Base-by-base conservation (phyloP, 2,113 vertebrate species). In the Helogale parvula region DNA sequence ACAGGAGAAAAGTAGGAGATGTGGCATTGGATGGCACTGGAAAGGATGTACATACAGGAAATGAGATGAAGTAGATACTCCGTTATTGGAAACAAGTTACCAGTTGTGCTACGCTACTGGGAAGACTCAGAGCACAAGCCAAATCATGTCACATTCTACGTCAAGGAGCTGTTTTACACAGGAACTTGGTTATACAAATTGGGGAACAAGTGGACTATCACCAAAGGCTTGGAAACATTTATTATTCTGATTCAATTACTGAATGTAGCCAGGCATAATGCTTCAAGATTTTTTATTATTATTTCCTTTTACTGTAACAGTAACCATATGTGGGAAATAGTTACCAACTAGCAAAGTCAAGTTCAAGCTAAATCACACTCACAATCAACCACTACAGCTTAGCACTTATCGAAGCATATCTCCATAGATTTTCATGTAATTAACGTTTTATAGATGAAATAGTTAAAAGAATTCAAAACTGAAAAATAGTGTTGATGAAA, bases 1-100 rank as follows among this genome's bases (percentile, higher is more conserved):
- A 31, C 25, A 77, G 27, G 72, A 47, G 41, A 77, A 77, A 74
- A 66, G 65, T 7, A 88, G 17, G 50, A 92, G 52, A 47, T 0
- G n/a, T 0, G 3, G 25, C 79, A 76, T 0, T 65, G 54, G 68
- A 83, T 0, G 3, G 25, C 79, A 76, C 0, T 65, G 54, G 68
- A 83, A 89, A 84, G 27, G 19, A 45, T 0, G 0, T 31, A 74
- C 54, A 76, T 31, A 74, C 54, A 76, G 77, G n/a, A 94, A 82
- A 45, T 9, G 21, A 89, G 65, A 41, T 25, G 54, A 95, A 69
- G 63, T 25, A 11, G 27, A n/a, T 7, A 10, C 35, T 65, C 81
- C 63, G 29, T 17, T 23, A 68, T 0, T 31, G 11, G 72, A 94
- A 77, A 71, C 50, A 45, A 87, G 45, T 29, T 5, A 27, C 33